A percentile compares a stretch with the other conserved stretches of the same genome.
Conservation (phyloP, 2,888 invertebrate genomes). For the Amblyjoppa fuscipennis region DNA sequence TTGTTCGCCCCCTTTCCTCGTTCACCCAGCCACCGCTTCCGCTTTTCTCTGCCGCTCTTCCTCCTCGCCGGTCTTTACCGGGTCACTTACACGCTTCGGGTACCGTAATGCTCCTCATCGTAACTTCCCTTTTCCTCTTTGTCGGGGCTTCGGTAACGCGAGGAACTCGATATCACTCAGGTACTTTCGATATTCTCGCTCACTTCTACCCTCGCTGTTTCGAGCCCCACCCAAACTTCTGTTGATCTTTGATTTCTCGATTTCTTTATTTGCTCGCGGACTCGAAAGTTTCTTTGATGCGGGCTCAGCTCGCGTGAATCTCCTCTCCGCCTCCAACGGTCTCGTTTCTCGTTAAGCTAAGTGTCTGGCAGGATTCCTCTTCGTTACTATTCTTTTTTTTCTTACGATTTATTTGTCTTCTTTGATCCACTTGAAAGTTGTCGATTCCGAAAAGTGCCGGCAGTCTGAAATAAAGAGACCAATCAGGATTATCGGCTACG, state of each 20-base stretch:
- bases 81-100: slow-evolving; percentile 66
- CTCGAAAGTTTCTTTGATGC: slow-evolving; percentile 54
- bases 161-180: slow-evolving; percentile 63
- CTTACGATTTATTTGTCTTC: slow-evolving; percentile 39
- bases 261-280: slow-evolving; percentile 46
- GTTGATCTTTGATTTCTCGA: slow-evolving; percentile 47
- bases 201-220: slow-evolving; percentile 10
- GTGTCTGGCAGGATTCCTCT: slow-evolving; percentile 54
- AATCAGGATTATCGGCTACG: slow-evolving; percentile 19
- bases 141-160: slow-evolving; percentile 20
- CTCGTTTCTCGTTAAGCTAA: slow-evolving; percentile 34
- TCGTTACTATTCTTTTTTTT: slow-evolving; percentile 18
- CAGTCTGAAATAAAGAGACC: slow-evolving; percentile 54
- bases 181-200: slow-evolving; percentile 22
- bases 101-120: slow-evolving; percentile 57
- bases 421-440: slow-evolving; percentile 3
- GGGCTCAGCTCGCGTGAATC: slow-evolving; percentile 41
- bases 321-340: slow-evolving; percentile 3
- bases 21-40: slow-evolving; percentile 43
- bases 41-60: slow-evolving; percentile 36
- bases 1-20: slow-evolving; percentile 5
- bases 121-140: slow-evolving; percentile 44
- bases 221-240: slow-evolving; percentile 36
- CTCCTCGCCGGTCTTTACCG: slow-evolving; percentile 23
- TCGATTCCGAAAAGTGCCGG: slow-evolving; percentile 13